Evolutionary conservation across 1,140 invertebrate genomes (phyloP).

Genomic region (Eumeta japonica): DNA sequence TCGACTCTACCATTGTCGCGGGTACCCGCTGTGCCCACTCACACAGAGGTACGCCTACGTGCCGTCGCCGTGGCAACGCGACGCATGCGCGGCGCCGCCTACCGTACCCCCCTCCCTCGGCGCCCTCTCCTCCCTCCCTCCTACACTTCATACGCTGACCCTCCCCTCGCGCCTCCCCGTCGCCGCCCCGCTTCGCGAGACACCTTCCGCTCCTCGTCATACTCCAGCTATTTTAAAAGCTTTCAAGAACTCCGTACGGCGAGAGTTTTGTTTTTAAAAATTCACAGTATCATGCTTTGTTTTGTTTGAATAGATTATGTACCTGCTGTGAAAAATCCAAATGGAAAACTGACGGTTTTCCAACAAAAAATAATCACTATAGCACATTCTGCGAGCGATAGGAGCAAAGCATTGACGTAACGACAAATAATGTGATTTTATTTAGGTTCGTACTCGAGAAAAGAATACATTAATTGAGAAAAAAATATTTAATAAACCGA

Average conservation of each 20-base stretch:
- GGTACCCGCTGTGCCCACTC: conserved; percentile 16
- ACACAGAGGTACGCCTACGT: conserved; percentile 33
- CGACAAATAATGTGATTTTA: no score
- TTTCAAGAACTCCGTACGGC: not conserved
- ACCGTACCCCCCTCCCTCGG: conserved; percentile 20
- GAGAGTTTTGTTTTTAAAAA: not conserved
- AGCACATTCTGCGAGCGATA: no score
- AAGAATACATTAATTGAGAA: no score
- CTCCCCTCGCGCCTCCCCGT: not conserved
- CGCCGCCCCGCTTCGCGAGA: not conserved
- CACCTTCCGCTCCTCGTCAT: not conserved
- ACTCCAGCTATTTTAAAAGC: not conserved
- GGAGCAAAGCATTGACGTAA: no score
- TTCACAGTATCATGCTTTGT: not conserved
- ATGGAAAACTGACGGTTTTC: no score
- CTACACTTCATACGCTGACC: conserved; percentile 12
- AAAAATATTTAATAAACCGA: no score
- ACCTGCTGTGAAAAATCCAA: no score
- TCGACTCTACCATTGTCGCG: no score
- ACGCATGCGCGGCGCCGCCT: conserved; percentile 50
- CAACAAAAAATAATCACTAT: no score
- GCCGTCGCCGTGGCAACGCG: conserved; percentile 50
- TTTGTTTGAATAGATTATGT: no score
- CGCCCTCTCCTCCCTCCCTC: conserved; percentile 9
- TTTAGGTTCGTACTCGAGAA: no score